Evolutionary conservation across 1,140 invertebrate genomes (phyloP), one percentile per base, ranked within the genome.

Genomic region (Aleiodes sp.): DNA sequence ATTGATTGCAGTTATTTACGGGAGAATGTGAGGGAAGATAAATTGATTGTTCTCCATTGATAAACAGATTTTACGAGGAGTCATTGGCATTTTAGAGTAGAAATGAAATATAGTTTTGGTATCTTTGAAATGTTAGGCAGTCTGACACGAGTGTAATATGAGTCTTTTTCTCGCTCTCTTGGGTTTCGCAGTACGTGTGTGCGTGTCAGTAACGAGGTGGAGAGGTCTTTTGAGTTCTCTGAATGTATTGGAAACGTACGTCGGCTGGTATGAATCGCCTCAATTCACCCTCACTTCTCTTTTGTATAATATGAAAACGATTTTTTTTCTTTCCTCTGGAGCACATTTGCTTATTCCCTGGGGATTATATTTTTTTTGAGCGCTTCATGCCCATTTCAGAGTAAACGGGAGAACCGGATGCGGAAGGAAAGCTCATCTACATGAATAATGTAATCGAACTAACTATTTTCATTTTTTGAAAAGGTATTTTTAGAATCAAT

Each of bases 71-170:
- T 39, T 16, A 62, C n/a, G 57, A 31, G 21, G 28, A 60, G 57
- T 29, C 57, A 24, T 21, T 52, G 46, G 26, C 46, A 24, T 62
- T 35, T 21, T 57, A 57, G 24, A 28, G 19, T 12, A 39, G 41
- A 4, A 8, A 16, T 16, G 19, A 43, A 43, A 43, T 43, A 16
- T 46, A 16, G 16, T 19, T 46, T 46, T 46, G 39, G 31, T 19
- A 24, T 46, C 64, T 65, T 65, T 16, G 6, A 16, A 10, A 29
- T 14, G 16, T 56, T 65, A n/a, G n/a, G n/a, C n/a, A n/a, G 8
- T 37, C 14, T 62, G 21, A 33, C 43, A 19, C 28, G 7, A 56
- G 52, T 16, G 65, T 67, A 67, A 67, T 59, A 59, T 52, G 52
- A 67, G 33, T 59, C 65, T 59, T 67, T 60, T 16, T 43, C n/a